phyloP scores from a whole-genome alignment of 2,113 vertebrate species.

The Rana temporaria region DNA sequence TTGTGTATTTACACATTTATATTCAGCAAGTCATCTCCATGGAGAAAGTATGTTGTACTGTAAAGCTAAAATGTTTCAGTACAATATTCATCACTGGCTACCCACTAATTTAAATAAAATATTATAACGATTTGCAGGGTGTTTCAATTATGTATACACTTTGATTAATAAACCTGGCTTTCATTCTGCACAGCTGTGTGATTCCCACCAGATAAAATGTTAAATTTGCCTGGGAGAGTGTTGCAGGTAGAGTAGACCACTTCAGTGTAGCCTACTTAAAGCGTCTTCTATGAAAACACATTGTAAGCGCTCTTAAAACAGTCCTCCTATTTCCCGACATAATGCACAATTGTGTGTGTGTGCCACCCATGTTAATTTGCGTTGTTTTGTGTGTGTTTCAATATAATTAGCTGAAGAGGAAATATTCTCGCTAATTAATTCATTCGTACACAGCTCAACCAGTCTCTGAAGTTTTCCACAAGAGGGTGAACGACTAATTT shows the following conservation, averaged over 20 bases:
- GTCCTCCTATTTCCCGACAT: background rate
- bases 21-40: too few species aligned
- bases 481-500: slow-evolving; percentile 70
- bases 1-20: too few species aligned
- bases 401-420: slow-evolving; percentile 67
- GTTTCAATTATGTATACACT: too few species aligned
- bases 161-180: background rate
- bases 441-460: slow-evolving; percentile 61
- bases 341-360: slow-evolving; percentile 3
- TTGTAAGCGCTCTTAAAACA: background rate
- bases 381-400: slow-evolving; percentile 60
- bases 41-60: too few species aligned
- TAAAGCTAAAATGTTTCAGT: too few species aligned
- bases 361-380: slow-evolving; percentile 47
- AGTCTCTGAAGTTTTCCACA: slow-evolving; percentile 68
- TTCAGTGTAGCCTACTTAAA: slow-evolving; percentile 14
- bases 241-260: slow-evolving; percentile 20
- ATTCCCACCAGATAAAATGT: background rate
- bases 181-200: background rate
- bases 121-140: too few species aligned
- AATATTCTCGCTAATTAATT: slow-evolving; percentile 71
- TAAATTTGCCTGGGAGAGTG: background rate
- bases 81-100: too few species aligned
- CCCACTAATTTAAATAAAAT: too few species aligned
- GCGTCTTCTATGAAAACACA: background rate